phyloP scores from a whole-genome alignment of 2,888 invertebrate species.

The Agapetus fuscipes region DNA sequence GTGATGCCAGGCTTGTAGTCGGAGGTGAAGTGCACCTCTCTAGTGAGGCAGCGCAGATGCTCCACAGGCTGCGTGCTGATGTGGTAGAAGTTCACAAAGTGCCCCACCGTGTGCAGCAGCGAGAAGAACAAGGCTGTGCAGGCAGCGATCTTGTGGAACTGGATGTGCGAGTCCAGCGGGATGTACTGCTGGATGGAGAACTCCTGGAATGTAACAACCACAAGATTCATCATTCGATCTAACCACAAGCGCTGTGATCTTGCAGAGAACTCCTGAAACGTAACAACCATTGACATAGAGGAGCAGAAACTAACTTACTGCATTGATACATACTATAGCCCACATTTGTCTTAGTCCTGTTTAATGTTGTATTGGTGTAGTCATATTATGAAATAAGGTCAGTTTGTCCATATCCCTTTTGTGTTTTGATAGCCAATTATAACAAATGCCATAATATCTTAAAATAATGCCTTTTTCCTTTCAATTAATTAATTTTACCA shows the following conservation, averaged over 20 bases:
- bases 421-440: too few relatives aligned
- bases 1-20: slow-evolving; percentile 90
- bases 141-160: slow-evolving; percentile 95
- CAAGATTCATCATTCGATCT: too few relatives aligned
- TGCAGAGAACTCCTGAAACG: not conserved
- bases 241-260: not conserved
- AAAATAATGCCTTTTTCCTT: too few relatives aligned
- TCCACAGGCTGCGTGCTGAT: slow-evolving; percentile 92
- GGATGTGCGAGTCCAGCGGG: slow-evolving; percentile 89
- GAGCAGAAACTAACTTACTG: too few relatives aligned
- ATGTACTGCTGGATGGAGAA: slow-evolving; percentile 91
- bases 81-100: slow-evolving; percentile 95
- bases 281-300: too few relatives aligned
- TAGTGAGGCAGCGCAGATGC: slow-evolving; percentile 83
- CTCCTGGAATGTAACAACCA: slow-evolving; percentile 49
- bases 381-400: too few relatives aligned
- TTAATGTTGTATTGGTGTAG: too few relatives aligned
- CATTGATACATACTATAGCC: too few relatives aligned
- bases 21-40: slow-evolving; percentile 88
- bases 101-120: slow-evolving; percentile 84
- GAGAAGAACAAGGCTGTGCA: slow-evolving; percentile 92
- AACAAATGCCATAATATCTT: too few relatives aligned
- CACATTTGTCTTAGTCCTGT: too few relatives aligned
- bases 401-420: too few relatives aligned
- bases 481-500: too few relatives aligned